Percentiles rank a stretch among this genome's conserved stretches.
Evolutionary conservation across 2,797 vertebrate species (phyloP).

Genomic region (Lepus townsendii): DNA sequence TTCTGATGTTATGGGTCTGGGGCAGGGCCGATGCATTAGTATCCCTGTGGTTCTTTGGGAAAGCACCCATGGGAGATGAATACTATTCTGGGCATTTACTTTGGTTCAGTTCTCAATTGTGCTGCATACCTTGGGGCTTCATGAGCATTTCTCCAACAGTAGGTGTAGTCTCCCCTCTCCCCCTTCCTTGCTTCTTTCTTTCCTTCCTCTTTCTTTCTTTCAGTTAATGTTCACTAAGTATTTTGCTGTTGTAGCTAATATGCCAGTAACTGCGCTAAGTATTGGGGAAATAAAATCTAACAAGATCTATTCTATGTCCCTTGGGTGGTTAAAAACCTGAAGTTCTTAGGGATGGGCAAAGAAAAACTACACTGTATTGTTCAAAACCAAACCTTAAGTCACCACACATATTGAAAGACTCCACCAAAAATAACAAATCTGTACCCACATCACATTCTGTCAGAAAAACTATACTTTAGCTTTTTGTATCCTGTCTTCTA

Average conservation of each 20-base stretch:
- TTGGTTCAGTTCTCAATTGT: conserved; percentile 11
- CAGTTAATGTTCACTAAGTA: background rate
- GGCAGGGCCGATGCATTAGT: background rate
- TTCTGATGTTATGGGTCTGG: background rate
- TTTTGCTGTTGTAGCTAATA: conserved; percentile 25
- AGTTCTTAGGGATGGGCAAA: background rate
- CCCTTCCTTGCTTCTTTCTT: background rate
- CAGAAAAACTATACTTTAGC: background rate
- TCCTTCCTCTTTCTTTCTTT: background rate
- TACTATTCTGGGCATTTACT: conserved; percentile 7
- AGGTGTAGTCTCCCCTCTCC: background rate
- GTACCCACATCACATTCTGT: background rate
- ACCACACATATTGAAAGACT: background rate
- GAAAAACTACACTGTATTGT: background rate
- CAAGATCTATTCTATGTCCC: background rate
- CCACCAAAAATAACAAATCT: conserved; percentile 21
- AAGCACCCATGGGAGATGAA: background rate
- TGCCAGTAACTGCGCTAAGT: background rate
- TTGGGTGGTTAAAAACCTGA: background rate
- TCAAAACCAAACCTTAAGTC: conserved; percentile 36
- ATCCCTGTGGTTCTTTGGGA: background rate
- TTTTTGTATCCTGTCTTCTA: background rate
- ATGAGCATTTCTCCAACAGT: background rate
- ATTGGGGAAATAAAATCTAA: conserved; percentile 29
- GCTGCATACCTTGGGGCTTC: background rate